These are phyloP conservation scores for Sapajus apella DNA, from an alignment of 2,113 vertebrate genomes.

Conservation along the genomic window DNA sequence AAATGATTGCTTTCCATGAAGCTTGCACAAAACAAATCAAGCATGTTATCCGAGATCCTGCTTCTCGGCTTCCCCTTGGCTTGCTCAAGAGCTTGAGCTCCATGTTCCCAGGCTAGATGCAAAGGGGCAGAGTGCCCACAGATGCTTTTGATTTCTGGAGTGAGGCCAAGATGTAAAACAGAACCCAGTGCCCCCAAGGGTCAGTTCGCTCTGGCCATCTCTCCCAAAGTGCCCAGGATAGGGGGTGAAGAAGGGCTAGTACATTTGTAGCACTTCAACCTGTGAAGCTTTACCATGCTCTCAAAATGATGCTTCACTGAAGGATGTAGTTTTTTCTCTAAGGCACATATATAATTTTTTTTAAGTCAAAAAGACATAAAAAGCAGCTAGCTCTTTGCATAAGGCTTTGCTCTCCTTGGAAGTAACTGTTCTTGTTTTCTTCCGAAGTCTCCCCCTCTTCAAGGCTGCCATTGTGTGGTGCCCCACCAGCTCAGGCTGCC, in stretches of 20 bases:
- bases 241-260: not conserved
- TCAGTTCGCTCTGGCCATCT: not conserved
- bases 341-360: not conserved
- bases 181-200: not conserved
- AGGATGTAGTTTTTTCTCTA: not conserved
- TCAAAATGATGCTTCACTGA: slow-evolving; percentile 26
- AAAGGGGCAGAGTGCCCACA: not conserved
- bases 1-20: slow-evolving; percentile 51
- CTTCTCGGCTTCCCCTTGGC: not conserved
- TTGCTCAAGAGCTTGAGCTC: not conserved
- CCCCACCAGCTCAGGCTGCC: not conserved
- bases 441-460: not conserved
- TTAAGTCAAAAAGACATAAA: slow-evolving; percentile 30
- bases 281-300: slow-evolving; percentile 14
- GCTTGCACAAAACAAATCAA: not conserved
- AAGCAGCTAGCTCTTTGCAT: slow-evolving; percentile 25
- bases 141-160: not conserved
- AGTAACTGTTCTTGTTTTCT: slow-evolving; percentile 37
- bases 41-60: not conserved
- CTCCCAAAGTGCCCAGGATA: not conserved
- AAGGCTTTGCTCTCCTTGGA: slow-evolving; percentile 19
- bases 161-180: slow-evolving; percentile 17
- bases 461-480: not conserved
- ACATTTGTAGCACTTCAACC: not conserved
- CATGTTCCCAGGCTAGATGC: not conserved